Conservation (phyloP, 2,888 invertebrate species). For the Nemoura dubitans region DNA sequence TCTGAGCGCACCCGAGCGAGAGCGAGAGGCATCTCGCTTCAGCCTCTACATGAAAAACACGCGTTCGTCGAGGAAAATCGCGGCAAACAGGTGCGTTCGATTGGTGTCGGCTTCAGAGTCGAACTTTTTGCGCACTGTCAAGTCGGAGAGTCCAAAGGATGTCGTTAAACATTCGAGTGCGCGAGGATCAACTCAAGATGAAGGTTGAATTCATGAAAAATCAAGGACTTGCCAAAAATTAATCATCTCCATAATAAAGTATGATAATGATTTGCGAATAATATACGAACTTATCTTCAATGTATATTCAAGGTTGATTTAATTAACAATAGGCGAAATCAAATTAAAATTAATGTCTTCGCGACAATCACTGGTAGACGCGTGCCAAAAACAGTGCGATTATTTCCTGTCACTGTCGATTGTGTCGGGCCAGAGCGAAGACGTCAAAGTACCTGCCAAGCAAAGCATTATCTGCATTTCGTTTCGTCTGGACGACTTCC, state of each 20-base stretch:
- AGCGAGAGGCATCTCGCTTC: neutral
- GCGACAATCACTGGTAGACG: neutral
- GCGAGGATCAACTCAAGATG: constrained; percentile 10
- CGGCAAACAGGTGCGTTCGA: neutral
- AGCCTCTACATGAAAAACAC: neutral
- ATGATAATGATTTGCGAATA: constrained; percentile 28
- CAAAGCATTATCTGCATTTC: neutral
- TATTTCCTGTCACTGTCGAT: neutral
- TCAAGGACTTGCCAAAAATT: constrained; percentile 30
- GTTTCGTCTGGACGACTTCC: constrained; percentile 24
- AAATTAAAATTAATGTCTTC: constrained; percentile 12
- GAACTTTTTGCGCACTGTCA: neutral
- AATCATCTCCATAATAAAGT: constrained; percentile 25
- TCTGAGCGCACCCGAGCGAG: neutral
- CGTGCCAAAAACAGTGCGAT: constrained; percentile 2
- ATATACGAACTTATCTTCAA: constrained; percentile 19
- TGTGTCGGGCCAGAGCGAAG: neutral
- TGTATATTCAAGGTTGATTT: neutral
- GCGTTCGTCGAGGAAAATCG: neutral
- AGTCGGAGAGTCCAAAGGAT: neutral
- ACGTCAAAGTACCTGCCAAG: neutral
- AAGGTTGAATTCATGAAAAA: constrained; percentile 28
- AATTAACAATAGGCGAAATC: constrained; percentile 12
- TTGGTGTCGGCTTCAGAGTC: neutral
- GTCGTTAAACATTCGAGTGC: neutral